Evolutionary conservation across 1,140 invertebrate genomes (phyloP).

Genomic region (Eupristina koningsbergeri): DNA sequence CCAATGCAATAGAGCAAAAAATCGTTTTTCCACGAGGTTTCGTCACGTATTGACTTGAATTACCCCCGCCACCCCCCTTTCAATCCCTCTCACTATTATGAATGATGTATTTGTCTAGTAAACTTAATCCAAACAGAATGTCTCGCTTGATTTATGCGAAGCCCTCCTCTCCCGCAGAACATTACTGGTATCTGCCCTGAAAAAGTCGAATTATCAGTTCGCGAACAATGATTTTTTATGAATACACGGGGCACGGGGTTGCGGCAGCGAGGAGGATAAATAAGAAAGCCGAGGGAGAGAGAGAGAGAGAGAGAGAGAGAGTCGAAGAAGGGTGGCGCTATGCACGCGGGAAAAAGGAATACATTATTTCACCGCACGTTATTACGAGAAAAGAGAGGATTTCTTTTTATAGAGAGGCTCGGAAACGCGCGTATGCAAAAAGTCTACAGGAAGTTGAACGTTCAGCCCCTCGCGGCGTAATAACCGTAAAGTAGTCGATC

Average conservation of each 20-base stretch:
- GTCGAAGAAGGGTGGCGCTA: not conserved
- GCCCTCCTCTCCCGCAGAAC: not conserved
- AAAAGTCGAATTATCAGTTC: conserved; percentile 42
- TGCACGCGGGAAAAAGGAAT: conserved; percentile 31
- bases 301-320: not conserved
- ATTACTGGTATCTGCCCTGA: not conserved
- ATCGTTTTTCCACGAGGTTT: not conserved
- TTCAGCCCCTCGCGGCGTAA: conserved; percentile 54
- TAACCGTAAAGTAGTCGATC: conserved; percentile 63
- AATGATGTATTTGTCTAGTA: not conserved
- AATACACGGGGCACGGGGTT: no score
- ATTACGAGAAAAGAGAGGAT: conserved; percentile 51
- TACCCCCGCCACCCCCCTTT: not conserved
- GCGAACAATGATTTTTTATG: conserved; percentile 41
- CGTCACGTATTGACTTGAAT: no score
- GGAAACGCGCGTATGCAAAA: conserved; percentile 45
- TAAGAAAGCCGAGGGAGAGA: no score
- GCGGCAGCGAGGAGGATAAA: no score
- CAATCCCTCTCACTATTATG: not conserved
- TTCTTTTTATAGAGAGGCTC: conserved; percentile 48
- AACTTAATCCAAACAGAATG: not conserved
- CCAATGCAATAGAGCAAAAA: no score
- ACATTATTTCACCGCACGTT: conserved; percentile 47
- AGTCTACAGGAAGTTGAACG: conserved; percentile 34
- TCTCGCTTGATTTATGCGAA: conserved; percentile 28